Conservation (phyloP, 2,888 invertebrate genomes). For the Tholera decimalis region DNA sequence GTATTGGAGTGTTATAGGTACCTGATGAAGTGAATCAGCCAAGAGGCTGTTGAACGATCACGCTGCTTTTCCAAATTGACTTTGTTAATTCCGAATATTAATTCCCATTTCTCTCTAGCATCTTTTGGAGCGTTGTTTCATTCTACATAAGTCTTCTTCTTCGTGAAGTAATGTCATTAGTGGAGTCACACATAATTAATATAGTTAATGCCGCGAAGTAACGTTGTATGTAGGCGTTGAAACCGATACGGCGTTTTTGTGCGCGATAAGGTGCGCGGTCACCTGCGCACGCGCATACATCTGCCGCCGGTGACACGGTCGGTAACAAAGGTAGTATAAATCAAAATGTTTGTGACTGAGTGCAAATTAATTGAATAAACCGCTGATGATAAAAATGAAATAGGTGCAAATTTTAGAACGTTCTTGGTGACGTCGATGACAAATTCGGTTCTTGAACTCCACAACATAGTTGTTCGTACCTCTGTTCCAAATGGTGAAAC, state of each 20-base stretch:
- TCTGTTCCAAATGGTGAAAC: background rate
- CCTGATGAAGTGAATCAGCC: no score
- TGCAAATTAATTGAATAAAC: conserved; percentile 34
- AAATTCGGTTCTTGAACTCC: background rate
- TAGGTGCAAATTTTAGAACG: conserved; percentile 1
- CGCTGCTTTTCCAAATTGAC: no score
- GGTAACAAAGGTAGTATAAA: conserved; percentile 54
- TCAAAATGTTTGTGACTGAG: conserved; percentile 53
- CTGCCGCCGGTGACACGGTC: conserved; percentile 60
- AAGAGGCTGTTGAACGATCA: no score
- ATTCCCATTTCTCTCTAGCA: no score
- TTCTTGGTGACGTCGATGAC: background rate
- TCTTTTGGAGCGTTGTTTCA: no score
- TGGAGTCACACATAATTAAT: conserved; percentile 23
- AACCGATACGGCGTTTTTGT: conserved; percentile 63
- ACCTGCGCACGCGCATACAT: conserved; percentile 70
- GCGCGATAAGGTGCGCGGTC: conserved; percentile 59
- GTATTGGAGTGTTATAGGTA: no score
- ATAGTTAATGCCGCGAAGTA: conserved; percentile 8
- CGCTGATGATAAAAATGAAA: conserved; percentile 1
- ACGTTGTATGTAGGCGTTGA: conserved; percentile 36
- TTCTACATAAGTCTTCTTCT: background rate
- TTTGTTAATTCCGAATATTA: no score
- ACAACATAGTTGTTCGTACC: background rate
- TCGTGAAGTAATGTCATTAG: conserved; percentile 18